phyloP scores from a whole-genome alignment of 2,888 invertebrate species.

The Doris montereyensis region DNA sequence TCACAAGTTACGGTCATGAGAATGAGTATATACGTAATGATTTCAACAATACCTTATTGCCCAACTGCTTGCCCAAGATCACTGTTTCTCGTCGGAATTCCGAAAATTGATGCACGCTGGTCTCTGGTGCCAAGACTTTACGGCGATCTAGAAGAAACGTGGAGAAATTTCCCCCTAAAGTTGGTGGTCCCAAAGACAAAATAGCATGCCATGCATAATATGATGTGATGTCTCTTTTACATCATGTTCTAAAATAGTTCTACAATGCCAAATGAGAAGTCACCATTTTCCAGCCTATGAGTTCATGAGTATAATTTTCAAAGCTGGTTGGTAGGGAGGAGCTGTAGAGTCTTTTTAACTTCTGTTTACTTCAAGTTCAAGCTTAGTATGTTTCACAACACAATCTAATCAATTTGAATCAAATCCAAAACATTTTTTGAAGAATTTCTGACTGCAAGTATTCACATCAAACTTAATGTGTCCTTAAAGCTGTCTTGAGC shows the following conservation, averaged over 20 bases:
- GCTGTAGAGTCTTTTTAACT: too few species aligned
- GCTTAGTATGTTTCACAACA: too few species aligned
- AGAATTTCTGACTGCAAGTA: too few species aligned
- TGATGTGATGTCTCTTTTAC: neutral
- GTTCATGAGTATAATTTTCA: neutral
- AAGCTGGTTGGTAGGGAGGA: too few species aligned
- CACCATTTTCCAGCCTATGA: neutral
- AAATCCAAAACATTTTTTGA: too few species aligned
- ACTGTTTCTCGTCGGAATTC: conserved; percentile 59
- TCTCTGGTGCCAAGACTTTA: conserved; percentile 27
- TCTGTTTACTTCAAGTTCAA: too few species aligned
- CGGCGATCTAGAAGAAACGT: conserved; percentile 38
- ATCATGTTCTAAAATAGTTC: neutral
- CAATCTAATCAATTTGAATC: too few species aligned
- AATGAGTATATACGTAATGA: too few species aligned
- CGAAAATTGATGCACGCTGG: conserved; percentile 44
- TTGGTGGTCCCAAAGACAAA: conserved; percentile 42
- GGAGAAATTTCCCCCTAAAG: conserved; percentile 44
- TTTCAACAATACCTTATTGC: conserved; percentile 37
- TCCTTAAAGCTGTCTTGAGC: too few species aligned
- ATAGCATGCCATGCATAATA: conserved; percentile 37
- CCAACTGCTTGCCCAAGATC: conserved; percentile 50
- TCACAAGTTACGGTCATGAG: too few species aligned
- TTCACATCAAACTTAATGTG: too few species aligned
- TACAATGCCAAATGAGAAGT: neutral